Evolutionary conservation across 2,797 vertebrate species (phyloP).

Genomic region (Pseudochirops corinnae): DNA sequence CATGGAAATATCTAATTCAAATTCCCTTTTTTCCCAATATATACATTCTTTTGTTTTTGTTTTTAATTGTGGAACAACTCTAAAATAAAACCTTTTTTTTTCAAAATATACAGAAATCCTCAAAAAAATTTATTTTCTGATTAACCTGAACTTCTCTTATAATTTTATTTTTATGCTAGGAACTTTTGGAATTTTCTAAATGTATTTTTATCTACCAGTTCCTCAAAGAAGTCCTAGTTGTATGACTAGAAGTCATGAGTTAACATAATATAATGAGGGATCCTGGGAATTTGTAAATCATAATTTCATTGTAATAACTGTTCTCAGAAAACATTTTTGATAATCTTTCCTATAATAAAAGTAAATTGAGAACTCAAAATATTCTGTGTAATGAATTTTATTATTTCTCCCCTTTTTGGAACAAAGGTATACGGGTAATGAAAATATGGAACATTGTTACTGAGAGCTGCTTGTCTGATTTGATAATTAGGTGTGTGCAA

Average conservation of each 20-base stretch:
- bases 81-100: too few species aligned
- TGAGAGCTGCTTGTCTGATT: not conserved
- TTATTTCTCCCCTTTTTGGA: not conserved
- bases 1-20: too few species aligned
- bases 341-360: not conserved
- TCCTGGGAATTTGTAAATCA: not conserved
- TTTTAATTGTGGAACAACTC: not conserved
- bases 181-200: not conserved
- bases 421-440: not conserved
- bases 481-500: too few species aligned
- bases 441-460: conserved; percentile 5
- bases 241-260: not conserved
- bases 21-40: too few species aligned
- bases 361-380: not conserved
- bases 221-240: too few species aligned
- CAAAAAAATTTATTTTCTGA: not conserved
- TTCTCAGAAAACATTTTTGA: not conserved
- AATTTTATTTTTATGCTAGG: not conserved
- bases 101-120: too few species aligned
- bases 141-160: not conserved
- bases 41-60: too few species aligned
- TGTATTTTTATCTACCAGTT: not conserved
- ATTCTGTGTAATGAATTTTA: not conserved
- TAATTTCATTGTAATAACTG: not conserved
- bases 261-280: not conserved